Conservation (phyloP, 1,140 invertebrate species). For the Lasioglossum albipes region DNA sequence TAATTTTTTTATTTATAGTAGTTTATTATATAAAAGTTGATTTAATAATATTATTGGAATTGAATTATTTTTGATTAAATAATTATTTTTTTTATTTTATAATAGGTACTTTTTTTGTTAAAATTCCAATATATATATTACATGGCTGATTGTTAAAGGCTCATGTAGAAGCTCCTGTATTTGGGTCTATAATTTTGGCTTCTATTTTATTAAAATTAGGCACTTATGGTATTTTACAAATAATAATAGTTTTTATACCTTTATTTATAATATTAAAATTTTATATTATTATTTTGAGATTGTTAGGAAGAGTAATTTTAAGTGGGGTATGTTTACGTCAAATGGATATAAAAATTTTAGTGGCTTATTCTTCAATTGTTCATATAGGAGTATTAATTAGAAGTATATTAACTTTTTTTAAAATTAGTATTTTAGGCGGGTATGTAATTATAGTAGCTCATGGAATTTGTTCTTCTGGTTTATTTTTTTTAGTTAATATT, state of each 20-base stretch:
- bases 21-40: neutral
- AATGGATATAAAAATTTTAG: neutral
- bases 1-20: neutral
- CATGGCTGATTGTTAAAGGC: slow-evolving; percentile 86
- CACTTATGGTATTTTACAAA: slow-evolving; percentile 78
- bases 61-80: slow-evolving; percentile 68
- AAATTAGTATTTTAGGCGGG: neutral
- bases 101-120: slow-evolving; percentile 83
- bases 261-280: neutral
- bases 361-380: neutral
- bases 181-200: slow-evolving; percentile 86
- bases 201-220: slow-evolving; percentile 85
- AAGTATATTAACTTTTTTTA: neutral
- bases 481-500: neutral
- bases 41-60: neutral
- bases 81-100: slow-evolving; percentile 79
- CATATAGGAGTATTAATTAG: neutral
- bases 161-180: slow-evolving; percentile 86
- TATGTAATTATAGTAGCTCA: neutral
- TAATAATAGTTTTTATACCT: neutral
- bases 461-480: neutral
- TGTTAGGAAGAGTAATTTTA: neutral
- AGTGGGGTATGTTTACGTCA: neutral
- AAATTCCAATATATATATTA: slow-evolving; percentile 85
- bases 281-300: neutral